These are phyloP conservation scores for Proteles cristata DNA, from an alignment of 2,113 vertebrate genomes.

Conservation along the genomic window DNA sequence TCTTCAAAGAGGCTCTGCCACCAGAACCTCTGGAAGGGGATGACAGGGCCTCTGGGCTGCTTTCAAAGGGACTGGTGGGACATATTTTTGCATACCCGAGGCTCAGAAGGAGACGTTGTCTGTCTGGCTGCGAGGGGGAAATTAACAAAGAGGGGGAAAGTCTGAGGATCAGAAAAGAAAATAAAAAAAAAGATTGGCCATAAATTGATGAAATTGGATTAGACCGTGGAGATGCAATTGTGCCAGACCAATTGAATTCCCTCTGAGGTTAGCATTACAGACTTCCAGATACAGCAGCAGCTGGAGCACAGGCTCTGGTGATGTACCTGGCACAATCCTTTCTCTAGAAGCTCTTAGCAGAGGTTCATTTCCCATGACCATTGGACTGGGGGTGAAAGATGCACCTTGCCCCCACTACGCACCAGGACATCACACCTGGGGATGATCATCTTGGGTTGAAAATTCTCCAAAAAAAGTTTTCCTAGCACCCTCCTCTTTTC, in stretches of 20 bases:
- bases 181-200: constrained; percentile 20
- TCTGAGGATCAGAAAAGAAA: constrained; percentile 32
- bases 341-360: too few species aligned
- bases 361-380: background rate
- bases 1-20: background rate
- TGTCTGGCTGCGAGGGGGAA: background rate
- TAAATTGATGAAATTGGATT: constrained; percentile 55
- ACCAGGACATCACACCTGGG: background rate
- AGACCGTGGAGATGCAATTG: constrained; percentile 29
- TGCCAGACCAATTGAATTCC: constrained; percentile 66
- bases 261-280: constrained; percentile 35
- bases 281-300: background rate
- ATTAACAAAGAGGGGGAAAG: background rate
- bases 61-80: background rate
- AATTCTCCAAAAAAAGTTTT: background rate
- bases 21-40: background rate
- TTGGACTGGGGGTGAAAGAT: background rate
- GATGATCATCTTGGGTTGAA: background rate
- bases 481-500: background rate
- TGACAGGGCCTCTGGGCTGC: background rate
- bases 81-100: background rate
- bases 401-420: fast-evolving
- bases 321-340: background rate
- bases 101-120: background rate
- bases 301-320: background rate